Percentiles rank a stretch among this genome's conserved stretches.
Evolutionary conservation across 2,797 vertebrate species (phyloP).

Genomic region (Scyliorhinus canicula): DNA sequence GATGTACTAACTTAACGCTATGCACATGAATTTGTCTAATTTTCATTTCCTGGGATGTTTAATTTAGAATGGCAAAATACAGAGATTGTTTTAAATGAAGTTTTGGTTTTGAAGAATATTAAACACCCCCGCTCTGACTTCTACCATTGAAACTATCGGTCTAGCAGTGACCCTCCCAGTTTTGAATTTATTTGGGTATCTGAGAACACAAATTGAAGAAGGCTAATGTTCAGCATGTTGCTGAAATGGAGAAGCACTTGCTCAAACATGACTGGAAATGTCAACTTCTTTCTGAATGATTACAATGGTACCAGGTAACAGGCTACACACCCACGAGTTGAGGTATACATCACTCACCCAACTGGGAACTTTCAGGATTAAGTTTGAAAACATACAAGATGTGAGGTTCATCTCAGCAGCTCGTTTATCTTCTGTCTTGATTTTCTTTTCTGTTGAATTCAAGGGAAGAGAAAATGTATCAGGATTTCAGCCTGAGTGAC

Average conservation of each 20-base stretch:
- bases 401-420: neutral
- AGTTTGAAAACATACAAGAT: neutral
- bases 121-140: neutral
- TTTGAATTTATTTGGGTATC: too few relatives aligned
- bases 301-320: neutral
- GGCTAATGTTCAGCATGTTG: neutral
- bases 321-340: neutral
- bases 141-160: neutral
- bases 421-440: neutral
- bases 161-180: neutral
- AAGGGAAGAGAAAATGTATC: neutral
- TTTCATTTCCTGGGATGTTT: neutral
- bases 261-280: neutral
- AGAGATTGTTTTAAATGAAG: neutral
- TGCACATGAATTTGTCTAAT: neutral
- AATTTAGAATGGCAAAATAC: neutral
- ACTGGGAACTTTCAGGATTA: neutral
- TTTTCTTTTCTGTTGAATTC: neutral
- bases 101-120: neutral
- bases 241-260: neutral
- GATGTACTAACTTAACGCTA: neutral
- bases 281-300: neutral
- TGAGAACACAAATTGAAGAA: too few relatives aligned
- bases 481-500: neutral
- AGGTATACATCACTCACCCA: neutral